These are phyloP conservation scores for Drosophila bocqueti DNA, from an alignment of 1,140 invertebrate species.

Conservation along the genomic window DNA sequence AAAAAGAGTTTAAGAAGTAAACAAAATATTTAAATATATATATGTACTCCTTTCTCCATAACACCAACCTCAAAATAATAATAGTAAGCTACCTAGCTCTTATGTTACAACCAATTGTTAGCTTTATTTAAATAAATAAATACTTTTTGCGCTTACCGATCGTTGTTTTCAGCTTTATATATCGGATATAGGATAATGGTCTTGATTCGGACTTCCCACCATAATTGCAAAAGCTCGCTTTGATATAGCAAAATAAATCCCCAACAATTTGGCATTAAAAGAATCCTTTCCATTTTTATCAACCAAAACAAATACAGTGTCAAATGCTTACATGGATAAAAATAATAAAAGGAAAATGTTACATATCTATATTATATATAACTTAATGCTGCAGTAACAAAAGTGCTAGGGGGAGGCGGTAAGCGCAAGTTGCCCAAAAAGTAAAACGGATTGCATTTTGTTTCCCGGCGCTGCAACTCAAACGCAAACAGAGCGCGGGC, in stretches of 20 bases:
- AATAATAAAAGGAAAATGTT: slow-evolving; percentile 24
- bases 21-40: too few relatives aligned
- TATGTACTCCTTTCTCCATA: too few relatives aligned
- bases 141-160: too few relatives aligned
- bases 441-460: slow-evolving; percentile 48
- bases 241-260: not conserved
- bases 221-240: not conserved
- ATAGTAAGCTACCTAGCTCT: too few relatives aligned
- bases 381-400: slow-evolving; percentile 32
- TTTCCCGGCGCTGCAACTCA: slow-evolving; percentile 31
- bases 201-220: too few relatives aligned
- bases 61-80: too few relatives aligned
- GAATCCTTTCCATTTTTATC: not conserved
- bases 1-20: too few relatives aligned
- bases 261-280: not conserved
- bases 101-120: too few relatives aligned
- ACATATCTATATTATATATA: not conserved
- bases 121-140: too few relatives aligned
- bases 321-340: slow-evolving; percentile 21
- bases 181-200: too few relatives aligned
- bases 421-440: not conserved
- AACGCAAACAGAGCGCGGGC: slow-evolving; percentile 45
- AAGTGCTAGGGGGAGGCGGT: not conserved
- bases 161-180: too few relatives aligned
- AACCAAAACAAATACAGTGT: not conserved